Conservation (phyloP, 2,113 vertebrate genomes). For the Monopterus albus region DNA sequence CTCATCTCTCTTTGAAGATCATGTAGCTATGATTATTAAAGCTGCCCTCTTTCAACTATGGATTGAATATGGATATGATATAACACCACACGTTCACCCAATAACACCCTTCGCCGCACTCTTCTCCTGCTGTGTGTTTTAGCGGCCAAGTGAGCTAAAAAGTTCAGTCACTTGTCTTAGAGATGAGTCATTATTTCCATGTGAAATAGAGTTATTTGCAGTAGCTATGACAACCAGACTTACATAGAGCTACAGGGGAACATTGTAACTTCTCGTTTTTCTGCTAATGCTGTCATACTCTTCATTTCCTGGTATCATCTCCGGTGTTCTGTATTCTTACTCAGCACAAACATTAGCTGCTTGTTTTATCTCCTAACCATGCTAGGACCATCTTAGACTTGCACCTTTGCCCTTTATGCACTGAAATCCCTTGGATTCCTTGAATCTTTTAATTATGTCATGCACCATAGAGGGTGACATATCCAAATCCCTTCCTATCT, state of each 20-base stretch:
- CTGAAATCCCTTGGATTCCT: too few relatives aligned
- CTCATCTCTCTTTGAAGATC: constrained; percentile 75
- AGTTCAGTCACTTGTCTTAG: constrained; percentile 23
- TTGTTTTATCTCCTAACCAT: neutral
- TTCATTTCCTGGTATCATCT: neutral
- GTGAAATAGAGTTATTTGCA: constrained; percentile 16
- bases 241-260: too few relatives aligned
- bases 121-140: constrained; percentile 29
- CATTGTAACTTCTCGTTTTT: too few relatives aligned
- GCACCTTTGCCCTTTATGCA: too few relatives aligned
- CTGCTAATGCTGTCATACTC: neutral
- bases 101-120: constrained; percentile 21
- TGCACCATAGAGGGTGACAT: too few relatives aligned
- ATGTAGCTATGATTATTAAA: constrained; percentile 76
- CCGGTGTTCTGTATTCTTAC: constrained; percentile 6
- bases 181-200: neutral
- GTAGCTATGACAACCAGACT: neutral
- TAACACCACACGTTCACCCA: constrained; percentile 52
- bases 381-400: too few relatives aligned
- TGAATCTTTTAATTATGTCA: too few relatives aligned
- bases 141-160: constrained; percentile 9
- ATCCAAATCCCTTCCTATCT: too few relatives aligned
- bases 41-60: constrained; percentile 68
- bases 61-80: constrained; percentile 73
- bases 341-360: neutral